Evolutionary conservation across 2,113 vertebrate species (phyloP).

Genomic region (Ranitomeya variabilis): DNA sequence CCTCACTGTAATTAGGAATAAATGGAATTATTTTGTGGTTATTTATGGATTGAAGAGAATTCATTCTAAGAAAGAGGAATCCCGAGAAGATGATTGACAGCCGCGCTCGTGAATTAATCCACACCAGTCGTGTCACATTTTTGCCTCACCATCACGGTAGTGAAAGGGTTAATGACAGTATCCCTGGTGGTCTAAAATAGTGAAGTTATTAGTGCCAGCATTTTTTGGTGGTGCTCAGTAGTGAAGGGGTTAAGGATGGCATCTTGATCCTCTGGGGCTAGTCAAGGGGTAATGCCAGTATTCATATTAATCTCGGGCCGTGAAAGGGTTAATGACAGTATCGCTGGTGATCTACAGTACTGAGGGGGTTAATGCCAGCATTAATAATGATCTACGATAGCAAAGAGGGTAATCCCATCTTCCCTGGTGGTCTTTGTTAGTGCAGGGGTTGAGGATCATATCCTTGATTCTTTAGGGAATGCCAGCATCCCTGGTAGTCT

Average conservation of each 20-base stretch:
- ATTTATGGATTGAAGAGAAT: not conserved
- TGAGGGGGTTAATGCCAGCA: not conserved
- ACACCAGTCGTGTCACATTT: not conserved
- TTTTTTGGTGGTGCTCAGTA: not conserved
- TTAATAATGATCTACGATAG: not conserved
- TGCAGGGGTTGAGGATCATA: not conserved
- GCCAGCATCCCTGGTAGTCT: not conserved
- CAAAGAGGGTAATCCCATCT: too few relatives aligned
- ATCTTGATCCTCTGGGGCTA: not conserved
- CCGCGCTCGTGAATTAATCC: not conserved
- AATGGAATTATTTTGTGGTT: not conserved
- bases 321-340: not conserved
- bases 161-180: not conserved
- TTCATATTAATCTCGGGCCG: not conserved
- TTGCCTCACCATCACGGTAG: not conserved
- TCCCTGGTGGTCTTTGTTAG: not conserved
- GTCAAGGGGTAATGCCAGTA: not conserved
- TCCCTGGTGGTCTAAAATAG: not conserved
- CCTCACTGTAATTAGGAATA: not conserved
- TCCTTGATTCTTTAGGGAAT: not conserved
- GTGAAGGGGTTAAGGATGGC: not conserved
- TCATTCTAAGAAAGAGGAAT: not conserved
- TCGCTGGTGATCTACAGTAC: not conserved
- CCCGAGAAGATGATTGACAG: not conserved
- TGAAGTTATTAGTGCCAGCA: not conserved